These are phyloP conservation scores for Hoplostethus atlanticus DNA, from an alignment of 2,797 vertebrate genomes.

Conservation along the genomic window DNA sequence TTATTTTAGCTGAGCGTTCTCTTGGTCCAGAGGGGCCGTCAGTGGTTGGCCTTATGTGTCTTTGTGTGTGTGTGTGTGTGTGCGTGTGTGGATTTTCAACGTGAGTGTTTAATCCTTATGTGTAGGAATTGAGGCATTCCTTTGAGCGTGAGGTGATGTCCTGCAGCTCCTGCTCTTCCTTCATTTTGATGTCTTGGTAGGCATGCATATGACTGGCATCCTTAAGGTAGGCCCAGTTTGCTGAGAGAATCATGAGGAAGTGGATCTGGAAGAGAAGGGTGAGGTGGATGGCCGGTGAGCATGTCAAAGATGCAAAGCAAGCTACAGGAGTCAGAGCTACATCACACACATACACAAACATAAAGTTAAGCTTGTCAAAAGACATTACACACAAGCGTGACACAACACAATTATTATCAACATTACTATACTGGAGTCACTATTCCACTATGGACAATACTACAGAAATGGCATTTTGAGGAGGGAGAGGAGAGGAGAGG, in stretches of 20 bases:
- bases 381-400: slow-evolving; percentile 30
- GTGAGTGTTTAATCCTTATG: slow-evolving; percentile 84
- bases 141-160: slow-evolving; percentile 99
- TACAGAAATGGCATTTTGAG: slow-evolving; percentile 53
- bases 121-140: slow-evolving; percentile 99
- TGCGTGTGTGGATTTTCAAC: slow-evolving; percentile 18
- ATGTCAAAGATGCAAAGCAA: slow-evolving; percentile 95
- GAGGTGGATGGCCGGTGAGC: slow-evolving; percentile 97
- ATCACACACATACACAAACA: slow-evolving; percentile 62
- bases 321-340: slow-evolving; percentile 91
- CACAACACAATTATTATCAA: slow-evolving; percentile 44
- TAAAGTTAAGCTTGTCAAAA: slow-evolving; percentile 63
- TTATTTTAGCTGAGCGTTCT: slow-evolving; percentile 87
- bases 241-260: slow-evolving; percentile 99
- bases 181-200: slow-evolving; percentile 99
- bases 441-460: slow-evolving; percentile 22
- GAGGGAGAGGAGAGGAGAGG: slow-evolving; percentile 50
- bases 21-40: slow-evolving; percentile 83
- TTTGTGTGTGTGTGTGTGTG: slow-evolving; percentile 1
- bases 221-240: slow-evolving; percentile 99
- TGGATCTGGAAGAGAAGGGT: slow-evolving; percentile 99
- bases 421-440: slow-evolving; percentile 9
- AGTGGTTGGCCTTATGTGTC: slow-evolving; percentile 49
- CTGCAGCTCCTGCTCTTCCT: slow-evolving; percentile 99
- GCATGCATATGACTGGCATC: slow-evolving; percentile 99